phyloP scores from a whole-genome alignment of 2,888 invertebrate genomes.

The Hirtodrosophila duncani region DNA sequence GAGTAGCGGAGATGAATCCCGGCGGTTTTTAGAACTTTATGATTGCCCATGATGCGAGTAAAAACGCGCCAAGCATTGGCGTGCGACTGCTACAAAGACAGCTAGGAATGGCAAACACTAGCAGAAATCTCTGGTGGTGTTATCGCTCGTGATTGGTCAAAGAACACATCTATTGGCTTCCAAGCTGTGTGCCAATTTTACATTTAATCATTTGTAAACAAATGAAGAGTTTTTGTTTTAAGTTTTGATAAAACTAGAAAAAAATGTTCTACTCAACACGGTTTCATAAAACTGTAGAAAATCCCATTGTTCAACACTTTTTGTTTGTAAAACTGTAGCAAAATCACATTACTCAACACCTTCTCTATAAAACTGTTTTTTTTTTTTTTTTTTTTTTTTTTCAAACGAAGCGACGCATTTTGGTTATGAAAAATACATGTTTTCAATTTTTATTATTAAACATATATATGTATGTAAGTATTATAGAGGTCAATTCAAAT shows the following conservation, averaged over 20 bases:
- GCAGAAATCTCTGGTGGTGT: too few species aligned
- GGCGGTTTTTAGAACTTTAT: conserved; percentile 54
- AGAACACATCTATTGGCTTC: too few species aligned
- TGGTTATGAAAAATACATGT: conserved; percentile 33
- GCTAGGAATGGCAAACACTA: conserved; percentile 38
- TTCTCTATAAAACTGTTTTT: neutral
- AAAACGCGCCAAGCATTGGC: conserved; percentile 41
- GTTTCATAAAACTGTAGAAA: too few species aligned
- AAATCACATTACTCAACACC: too few species aligned
- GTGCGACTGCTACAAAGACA: conserved; percentile 45
- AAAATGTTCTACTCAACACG: too few species aligned
- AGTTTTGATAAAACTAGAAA: too few species aligned
- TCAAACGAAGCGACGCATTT: neutral
- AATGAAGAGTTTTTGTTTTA: too few species aligned
- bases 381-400: neutral
- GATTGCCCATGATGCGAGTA: conserved; percentile 48
- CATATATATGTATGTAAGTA: too few species aligned
- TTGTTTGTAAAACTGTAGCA: conserved; percentile 43
- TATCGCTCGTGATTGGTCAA: too few species aligned
- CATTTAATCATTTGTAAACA: too few species aligned
- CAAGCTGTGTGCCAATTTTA: too few species aligned
- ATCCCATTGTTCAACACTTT: too few species aligned
- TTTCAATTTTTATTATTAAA: conserved; percentile 42
- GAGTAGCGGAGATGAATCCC: conserved; percentile 51
- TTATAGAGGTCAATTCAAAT: conserved; percentile 48